Conservation (phyloP, 2,113 vertebrate species). For the Vireo altiloquus region DNA sequence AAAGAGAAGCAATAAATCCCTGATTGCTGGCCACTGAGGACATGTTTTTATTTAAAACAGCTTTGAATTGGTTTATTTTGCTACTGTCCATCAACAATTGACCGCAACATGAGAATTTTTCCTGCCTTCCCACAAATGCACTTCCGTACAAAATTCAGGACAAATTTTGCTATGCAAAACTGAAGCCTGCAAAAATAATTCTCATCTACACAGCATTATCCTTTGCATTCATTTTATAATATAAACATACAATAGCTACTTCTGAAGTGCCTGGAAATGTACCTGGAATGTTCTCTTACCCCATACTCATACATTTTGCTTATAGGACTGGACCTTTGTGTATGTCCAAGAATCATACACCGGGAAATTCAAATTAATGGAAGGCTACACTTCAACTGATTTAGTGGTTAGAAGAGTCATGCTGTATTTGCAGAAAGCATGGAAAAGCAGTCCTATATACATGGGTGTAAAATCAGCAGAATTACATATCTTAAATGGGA, state of each 20-base stretch:
- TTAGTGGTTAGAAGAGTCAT: neutral
- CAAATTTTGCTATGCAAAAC: neutral
- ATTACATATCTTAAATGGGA: neutral
- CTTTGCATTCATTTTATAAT: neutral
- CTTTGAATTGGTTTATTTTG: neutral
- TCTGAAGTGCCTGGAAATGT: neutral
- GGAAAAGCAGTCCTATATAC: neutral
- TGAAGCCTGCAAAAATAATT: neutral
- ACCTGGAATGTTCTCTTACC: neutral
- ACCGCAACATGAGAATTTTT: neutral
- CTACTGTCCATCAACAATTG: neutral
- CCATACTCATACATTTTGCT: no score
- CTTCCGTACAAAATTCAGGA: neutral
- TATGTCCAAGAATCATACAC: neutral
- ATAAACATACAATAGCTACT: neutral
- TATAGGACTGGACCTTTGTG: no score
- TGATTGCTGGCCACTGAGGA: neutral
- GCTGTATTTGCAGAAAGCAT: neutral
- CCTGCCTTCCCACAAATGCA: neutral
- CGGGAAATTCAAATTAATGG: neutral
- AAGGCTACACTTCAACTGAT: neutral
- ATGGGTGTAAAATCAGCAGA: constrained; percentile 1
- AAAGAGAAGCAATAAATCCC: neutral
- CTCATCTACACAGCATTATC: neutral
- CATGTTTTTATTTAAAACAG: neutral